phyloP scores from a whole-genome alignment of 2,888 invertebrate genomes.

The Ctenicera cuprea region DNA sequence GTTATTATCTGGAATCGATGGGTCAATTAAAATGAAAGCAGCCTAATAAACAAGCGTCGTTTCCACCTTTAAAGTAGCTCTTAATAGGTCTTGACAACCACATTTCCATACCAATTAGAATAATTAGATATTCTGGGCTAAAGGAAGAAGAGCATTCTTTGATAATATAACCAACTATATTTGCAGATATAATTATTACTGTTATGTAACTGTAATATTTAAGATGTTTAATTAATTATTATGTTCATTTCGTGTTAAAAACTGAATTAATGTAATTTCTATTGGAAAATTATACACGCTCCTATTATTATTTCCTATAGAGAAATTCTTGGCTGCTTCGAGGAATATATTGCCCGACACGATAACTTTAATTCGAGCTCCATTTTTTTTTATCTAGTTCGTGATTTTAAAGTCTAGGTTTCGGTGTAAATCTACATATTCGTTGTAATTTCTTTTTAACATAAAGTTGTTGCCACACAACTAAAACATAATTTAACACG shows the following conservation, averaged over 20 bases:
- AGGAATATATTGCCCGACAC: background rate
- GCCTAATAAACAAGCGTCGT: background rate
- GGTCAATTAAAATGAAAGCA: conserved; percentile 3
- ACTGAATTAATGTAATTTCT: conserved; percentile 11
- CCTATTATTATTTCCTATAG: conserved; percentile 19
- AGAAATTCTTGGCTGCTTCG: background rate
- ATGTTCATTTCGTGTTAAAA: conserved; percentile 5
- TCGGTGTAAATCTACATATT: no score
- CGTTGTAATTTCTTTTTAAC: background rate
- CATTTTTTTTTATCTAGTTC: no score
- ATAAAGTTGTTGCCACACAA: background rate
- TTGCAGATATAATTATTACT: conserved; percentile 7
- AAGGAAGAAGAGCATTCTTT: background rate
- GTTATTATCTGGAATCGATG: background rate
- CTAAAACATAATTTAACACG: conserved; percentile 6
- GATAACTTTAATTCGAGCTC: background rate
- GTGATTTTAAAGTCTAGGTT: no score
- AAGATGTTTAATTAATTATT: conserved; percentile 11
- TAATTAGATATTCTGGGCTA: background rate
- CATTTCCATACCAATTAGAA: background rate
- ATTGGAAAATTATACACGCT: conserved; percentile 12
- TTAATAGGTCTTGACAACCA: conserved; percentile 2
- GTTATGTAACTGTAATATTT: conserved; percentile 25
- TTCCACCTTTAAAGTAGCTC: conserved; percentile 8
- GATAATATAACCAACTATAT: background rate